These are phyloP conservation scores for Zaprionus lineosus DNA, from an alignment of 2,888 invertebrate genomes.

Conservation along the genomic window DNA sequence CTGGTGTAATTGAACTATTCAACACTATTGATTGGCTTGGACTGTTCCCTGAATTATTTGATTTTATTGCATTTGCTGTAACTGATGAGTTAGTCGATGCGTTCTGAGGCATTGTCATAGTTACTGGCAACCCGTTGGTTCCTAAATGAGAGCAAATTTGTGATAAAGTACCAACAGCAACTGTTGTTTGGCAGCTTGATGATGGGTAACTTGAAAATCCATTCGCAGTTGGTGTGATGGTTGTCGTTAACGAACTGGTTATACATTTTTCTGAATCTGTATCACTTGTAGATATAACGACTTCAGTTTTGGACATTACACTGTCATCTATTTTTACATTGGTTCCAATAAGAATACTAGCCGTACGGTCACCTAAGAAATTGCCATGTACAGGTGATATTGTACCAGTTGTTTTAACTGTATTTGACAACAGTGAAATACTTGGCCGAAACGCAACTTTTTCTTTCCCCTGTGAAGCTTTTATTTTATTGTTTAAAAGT, in stretches of 20 bases:
- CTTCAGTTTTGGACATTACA: conserved; percentile 8
- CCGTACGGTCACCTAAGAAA: too few species aligned
- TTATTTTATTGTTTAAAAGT: conserved; percentile 33
- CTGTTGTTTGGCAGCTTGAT: conserved; percentile 37
- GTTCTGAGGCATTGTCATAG: conserved; percentile 35
- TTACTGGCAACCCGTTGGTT: conserved; percentile 41
- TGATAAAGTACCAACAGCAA: conserved; percentile 33
- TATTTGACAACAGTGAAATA: too few species aligned
- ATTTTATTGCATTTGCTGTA: conserved; percentile 38
- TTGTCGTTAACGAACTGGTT: conserved; percentile 11
- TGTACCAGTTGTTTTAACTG: too few species aligned
- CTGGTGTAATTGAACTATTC: conserved; percentile 52
- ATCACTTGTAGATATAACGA: background rate
- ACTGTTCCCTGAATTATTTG: conserved; percentile 48
- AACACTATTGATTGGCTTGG: conserved; percentile 52
- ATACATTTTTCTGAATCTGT: conserved; percentile 41
- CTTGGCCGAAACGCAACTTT: too few species aligned
- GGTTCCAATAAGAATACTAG: too few species aligned
- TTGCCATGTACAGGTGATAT: too few species aligned
- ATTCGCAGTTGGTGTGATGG: conserved; percentile 41
- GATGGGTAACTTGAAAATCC: conserved; percentile 57
- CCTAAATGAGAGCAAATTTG: conserved; percentile 44
- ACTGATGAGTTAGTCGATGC: conserved; percentile 39
- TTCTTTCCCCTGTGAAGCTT: conserved; percentile 36
- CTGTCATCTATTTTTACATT: conserved; percentile 50